A percentile compares a stretch with the other conserved stretches of the same genome.
Conservation (phyloP, 1,140 invertebrate species). For the Eriosoma lanigerum region DNA sequence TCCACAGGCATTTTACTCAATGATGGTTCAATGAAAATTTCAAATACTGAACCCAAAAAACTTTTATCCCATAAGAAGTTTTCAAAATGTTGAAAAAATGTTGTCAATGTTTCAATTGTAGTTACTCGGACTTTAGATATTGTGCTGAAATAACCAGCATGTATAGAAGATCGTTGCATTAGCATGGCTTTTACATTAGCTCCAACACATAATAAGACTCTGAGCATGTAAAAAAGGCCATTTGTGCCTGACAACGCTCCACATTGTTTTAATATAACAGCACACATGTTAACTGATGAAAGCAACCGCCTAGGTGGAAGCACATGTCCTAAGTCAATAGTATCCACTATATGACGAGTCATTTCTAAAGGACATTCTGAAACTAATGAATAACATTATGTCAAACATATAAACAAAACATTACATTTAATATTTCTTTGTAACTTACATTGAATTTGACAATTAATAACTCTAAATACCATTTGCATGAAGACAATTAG, state of each 20-base stretch:
- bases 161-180: conserved; percentile 57
- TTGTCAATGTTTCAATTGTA: conserved; percentile 65
- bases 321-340: conserved; percentile 65
- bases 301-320: conserved; percentile 73
- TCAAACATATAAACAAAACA: neutral
- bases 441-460: conserved; percentile 62
- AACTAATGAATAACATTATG: neutral
- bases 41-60: conserved; percentile 67
- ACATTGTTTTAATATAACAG: conserved; percentile 81
- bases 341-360: conserved; percentile 21
- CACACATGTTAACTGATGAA: conserved; percentile 75
- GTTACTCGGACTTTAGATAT: conserved; percentile 70
- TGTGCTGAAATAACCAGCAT: conserved; percentile 65
- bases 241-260: conserved; percentile 71
- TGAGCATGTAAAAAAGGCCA: conserved; percentile 71
- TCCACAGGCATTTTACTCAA: conserved; percentile 75
- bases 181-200: conserved; percentile 35
- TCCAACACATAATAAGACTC: conserved; percentile 59
- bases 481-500: conserved; percentile 78
- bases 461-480: conserved; percentile 74
- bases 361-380: conserved; percentile 50
- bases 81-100: conserved; percentile 80
- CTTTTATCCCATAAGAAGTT: conserved; percentile 65
- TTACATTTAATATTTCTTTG: neutral
- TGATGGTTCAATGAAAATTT: conserved; percentile 79